Evolutionary conservation across 1,140 invertebrate genomes (phyloP), one percentile per base, ranked within the genome.

Genomic region (Nephila pilipes): DNA sequence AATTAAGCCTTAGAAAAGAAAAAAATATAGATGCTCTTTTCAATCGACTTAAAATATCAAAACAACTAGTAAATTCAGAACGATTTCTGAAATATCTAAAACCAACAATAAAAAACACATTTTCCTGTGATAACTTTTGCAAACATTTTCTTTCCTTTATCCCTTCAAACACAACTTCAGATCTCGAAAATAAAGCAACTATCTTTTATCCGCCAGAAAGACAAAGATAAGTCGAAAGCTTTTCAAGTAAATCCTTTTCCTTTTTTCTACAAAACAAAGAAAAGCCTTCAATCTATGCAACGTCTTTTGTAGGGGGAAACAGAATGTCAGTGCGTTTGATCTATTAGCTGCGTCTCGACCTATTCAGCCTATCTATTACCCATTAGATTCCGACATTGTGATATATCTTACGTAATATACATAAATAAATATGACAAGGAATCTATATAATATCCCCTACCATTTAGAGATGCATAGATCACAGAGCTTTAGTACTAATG

Each of bases 401-500:
- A 63, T 87, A 69, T 38, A 87, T 69, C 58, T 46, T 69, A 8
- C 29, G n/a, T 38, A 32, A 46, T 55, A 38, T 65, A 46, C 29
- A 80, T 54, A 60, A 81, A 80, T 90, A 90, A 90, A 90, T 90
- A 90, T 90, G 88, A 81, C 88, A 81, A 58, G 55, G 69, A 58
- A 79, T 69, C 38, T 58, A 88, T 46, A 58, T 83, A 83, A 87
- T n/a, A 58, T 85, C 58, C 90, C 38, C 22, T 25, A 65, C 60
- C 90, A 92, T 92, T 92, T 85, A 85, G 54, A 36, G 57, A n/a
- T 32, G 55, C 55, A 90, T 90, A 63, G 32, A 92, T 92, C 90
- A 92, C 29, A 1, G 46, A 54, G 46, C 20, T 22, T 83, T 90
- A 83, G 32, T 81, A 46, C 80, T 85, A 85, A 90, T 90, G 55